Base-by-base conservation (phyloP, 2,888 invertebrate genomes). In the Noctua comes region DNA sequence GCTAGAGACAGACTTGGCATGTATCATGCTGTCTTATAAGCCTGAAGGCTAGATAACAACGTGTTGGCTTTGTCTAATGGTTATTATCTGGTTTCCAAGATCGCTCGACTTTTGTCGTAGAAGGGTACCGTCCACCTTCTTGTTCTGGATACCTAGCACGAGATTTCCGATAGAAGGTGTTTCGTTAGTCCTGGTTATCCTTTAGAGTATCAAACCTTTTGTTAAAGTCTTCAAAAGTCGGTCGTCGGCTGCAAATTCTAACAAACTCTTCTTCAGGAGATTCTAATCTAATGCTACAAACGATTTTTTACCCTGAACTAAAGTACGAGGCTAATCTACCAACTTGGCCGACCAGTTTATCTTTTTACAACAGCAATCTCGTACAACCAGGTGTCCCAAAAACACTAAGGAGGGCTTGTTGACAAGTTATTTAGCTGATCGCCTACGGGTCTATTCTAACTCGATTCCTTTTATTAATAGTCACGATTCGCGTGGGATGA, bases 401-500 rank as follows among this genome's bases (percentile, higher is more conserved):
- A 48, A 10, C 27, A 54, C 24, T 31, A n/a, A 40, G 16, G 46
- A 46, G 59, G 59, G 51, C 80, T 65, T 51, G 48, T 54, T 69
- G 48, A 73, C 48, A 76, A 70, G 48, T 76, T 76, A 51, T 66
- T 57, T 46, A 59, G 27, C 43, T 31, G 65, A 36, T 70, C 82
- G 83, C 86, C 76, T 81, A 73, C 82, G 51, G 66, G 27, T 27
- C 72, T 54, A 54, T 71, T 82, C 36, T 82, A 73, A 77, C 51
- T 43, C 21, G 43, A 72, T 83, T 76, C 83, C 79, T 85, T 86
- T 70, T 72, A 73, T 69, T 65, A 68, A 74, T 71, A 51, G 76
- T 86, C 84, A 84, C 73, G 68, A 83, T 76, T 79, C 40, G 76
- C 68, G 76, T 86, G 43, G 80, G 80, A 70, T 70, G 68, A 73